Percentiles rank a stretch among this genome's conserved stretches.
Evolutionary conservation across 92 coral and sea anemone genomes (phyloP).

Genomic region (Epizoanthus ramosus): DNA sequence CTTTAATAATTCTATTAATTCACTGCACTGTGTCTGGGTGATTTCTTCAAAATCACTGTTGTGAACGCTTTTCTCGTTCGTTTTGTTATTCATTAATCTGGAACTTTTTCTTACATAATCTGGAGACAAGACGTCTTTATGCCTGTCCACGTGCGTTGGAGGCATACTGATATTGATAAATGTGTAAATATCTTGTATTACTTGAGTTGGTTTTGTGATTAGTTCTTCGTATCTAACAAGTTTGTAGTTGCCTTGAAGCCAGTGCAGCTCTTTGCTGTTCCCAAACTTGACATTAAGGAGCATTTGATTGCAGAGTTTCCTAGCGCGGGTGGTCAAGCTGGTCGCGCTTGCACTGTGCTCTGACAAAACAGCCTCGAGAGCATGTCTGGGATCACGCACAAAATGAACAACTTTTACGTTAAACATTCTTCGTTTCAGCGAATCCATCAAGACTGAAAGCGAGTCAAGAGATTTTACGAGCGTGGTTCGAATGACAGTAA

Average conservation of each 20-base stretch:
- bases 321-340: conserved; percentile 10
- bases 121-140: neutral
- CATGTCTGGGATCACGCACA: conserved; percentile 59
- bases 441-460: conserved; percentile 41
- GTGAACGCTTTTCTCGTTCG: neutral
- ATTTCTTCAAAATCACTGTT: conserved; percentile 10
- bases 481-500: conserved; percentile 44
- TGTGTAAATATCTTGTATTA: conserved; percentile 9
- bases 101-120: neutral
- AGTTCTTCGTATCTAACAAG: conserved; percentile 33
- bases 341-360: conserved; percentile 6
- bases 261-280: conserved; percentile 1
- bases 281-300: conserved; percentile 29
- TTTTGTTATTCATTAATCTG: neutral
- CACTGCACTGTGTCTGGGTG: neutral
- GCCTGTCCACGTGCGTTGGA: too few relatives aligned
- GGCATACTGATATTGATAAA: neutral
- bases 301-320: conserved; percentile 34
- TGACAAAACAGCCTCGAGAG: conserved; percentile 8
- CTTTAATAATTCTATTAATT: conserved; percentile 15
- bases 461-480: conserved; percentile 51
- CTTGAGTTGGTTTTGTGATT: conserved; percentile 7
- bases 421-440: conserved; percentile 18
- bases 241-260: conserved; percentile 41
- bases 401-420: conserved; percentile 48